These are phyloP conservation scores for Melanostoma scalare DNA, from an alignment of 2,888 invertebrate species.

Conservation along the genomic window DNA sequence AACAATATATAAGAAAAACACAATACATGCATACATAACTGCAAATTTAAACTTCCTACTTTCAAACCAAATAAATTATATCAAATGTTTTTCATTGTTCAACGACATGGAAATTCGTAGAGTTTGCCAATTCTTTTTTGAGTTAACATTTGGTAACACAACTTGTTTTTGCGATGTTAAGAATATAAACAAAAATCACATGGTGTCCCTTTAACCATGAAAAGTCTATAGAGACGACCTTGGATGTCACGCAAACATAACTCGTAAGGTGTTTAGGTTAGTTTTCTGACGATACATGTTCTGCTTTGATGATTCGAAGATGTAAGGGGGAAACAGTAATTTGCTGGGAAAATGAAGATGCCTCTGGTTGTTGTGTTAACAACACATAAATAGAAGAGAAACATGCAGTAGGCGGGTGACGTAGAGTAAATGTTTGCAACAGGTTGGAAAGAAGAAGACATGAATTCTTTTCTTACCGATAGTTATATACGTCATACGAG, in stretches of 20 bases:
- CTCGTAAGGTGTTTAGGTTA: slow-evolving; percentile 11
- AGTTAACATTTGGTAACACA: slow-evolving; percentile 7
- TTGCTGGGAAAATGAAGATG: slow-evolving; percentile 24
- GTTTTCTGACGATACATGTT: slow-evolving; percentile 48
- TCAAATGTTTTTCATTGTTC: slow-evolving; percentile 1
- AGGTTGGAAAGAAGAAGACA: background rate
- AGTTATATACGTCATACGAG: too few species aligned
- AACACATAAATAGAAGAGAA: background rate
- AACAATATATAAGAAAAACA: too few species aligned
- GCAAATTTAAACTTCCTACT: too few species aligned
- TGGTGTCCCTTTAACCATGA: slow-evolving; percentile 38
- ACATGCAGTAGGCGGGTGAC: background rate
- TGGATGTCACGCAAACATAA: slow-evolving; percentile 60
- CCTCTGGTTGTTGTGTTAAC: background rate
- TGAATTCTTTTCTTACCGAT: too few species aligned
- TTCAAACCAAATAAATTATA: too few species aligned
- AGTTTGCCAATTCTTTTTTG: background rate
- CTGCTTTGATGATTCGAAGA: slow-evolving; percentile 58
- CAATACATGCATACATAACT: too few species aligned
- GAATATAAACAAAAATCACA: slow-evolving; percentile 13
- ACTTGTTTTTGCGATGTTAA: slow-evolving; percentile 26
- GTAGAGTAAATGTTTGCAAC: slow-evolving; percentile 13
- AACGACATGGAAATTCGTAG: slow-evolving; percentile 6
- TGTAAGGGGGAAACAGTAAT: background rate
- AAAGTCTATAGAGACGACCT: slow-evolving; percentile 60